phyloP scores from a whole-genome alignment of 2,797 vertebrate species.

The Melanogrammus aeglefinus region DNA sequence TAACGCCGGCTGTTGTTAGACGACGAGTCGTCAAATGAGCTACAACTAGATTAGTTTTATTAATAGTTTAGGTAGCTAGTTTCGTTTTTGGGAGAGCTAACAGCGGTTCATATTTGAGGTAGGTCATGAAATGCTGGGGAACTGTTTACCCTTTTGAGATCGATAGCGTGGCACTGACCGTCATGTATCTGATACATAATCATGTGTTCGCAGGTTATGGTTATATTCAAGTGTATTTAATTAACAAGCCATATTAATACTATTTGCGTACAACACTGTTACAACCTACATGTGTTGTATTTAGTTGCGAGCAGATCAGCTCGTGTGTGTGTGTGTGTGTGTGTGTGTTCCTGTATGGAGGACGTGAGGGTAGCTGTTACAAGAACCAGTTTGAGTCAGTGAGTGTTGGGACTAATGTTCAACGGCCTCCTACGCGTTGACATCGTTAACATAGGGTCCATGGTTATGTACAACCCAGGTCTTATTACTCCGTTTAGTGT shows the following conservation, averaged over 20 bases:
- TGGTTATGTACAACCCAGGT: too few relatives aligned
- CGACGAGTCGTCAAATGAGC: not conserved
- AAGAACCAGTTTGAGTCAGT: too few relatives aligned
- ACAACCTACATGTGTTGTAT: not conserved
- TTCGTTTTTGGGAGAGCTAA: too few relatives aligned
- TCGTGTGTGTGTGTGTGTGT: too few relatives aligned
- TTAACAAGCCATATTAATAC: not conserved
- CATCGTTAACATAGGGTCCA: too few relatives aligned
- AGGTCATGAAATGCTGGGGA: too few relatives aligned
- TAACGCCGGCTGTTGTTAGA: not conserved
- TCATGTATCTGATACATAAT: not conserved
- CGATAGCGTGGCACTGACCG: not conserved
- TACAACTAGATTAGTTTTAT: not conserved
- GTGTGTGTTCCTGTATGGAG: too few relatives aligned
- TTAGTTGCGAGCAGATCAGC: not conserved
- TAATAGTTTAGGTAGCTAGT: not conserved
- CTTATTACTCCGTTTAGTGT: too few relatives aligned
- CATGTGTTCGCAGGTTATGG: not conserved
- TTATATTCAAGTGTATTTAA: not conserved
- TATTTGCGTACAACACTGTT: not conserved
- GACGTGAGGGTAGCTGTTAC: too few relatives aligned
- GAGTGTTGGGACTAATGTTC: too few relatives aligned
- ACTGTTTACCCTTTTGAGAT: not conserved
- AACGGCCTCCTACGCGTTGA: too few relatives aligned
- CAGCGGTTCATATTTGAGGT: too few relatives aligned